A percentile compares a stretch with the other conserved stretches of the same genome.
phyloP scores from a whole-genome alignment of 2,888 invertebrate species.

The Bombylius major region DNA sequence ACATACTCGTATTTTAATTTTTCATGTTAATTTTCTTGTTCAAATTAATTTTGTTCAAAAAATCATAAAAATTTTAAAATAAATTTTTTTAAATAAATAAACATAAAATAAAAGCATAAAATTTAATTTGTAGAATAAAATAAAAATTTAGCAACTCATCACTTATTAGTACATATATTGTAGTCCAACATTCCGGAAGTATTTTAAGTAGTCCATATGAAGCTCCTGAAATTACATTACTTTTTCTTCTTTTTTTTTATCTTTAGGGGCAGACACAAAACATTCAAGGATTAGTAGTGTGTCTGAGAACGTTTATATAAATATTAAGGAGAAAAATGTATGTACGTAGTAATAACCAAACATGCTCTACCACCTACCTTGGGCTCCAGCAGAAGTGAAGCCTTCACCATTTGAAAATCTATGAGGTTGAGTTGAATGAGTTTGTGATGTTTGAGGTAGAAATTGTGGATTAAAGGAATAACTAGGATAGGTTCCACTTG shows the following conservation, averaged over 20 bases:
- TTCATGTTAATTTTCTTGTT: too few relatives aligned
- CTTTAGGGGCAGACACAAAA: neutral
- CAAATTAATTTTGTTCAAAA: too few relatives aligned
- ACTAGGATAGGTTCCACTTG: constrained; percentile 12
- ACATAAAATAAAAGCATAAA: too few relatives aligned
- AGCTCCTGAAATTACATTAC: constrained; percentile 14
- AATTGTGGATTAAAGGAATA: constrained; percentile 11
- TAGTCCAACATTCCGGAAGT: constrained; percentile 10
- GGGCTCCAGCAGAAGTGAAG: constrained; percentile 13
- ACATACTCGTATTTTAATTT: too few relatives aligned
- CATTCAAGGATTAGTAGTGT: neutral
- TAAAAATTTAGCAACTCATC: neutral
- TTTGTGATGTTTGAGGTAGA: constrained; percentile 15
- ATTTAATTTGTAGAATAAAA: neutral
- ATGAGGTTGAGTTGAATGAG: constrained; percentile 11
- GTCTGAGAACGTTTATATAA: neutral
- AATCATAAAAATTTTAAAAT: too few relatives aligned
- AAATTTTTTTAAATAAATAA: too few relatives aligned
- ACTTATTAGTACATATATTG: neutral
- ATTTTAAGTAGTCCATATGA: constrained; percentile 6
- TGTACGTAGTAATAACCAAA: constrained; percentile 7
- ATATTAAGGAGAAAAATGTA: neutral
- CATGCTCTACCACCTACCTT: constrained; percentile 38
- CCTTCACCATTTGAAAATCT: constrained; percentile 27
- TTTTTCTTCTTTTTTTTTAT: neutral